Conservation (phyloP, 2,797 vertebrate species). For the Epinephelus awoara region DNA sequence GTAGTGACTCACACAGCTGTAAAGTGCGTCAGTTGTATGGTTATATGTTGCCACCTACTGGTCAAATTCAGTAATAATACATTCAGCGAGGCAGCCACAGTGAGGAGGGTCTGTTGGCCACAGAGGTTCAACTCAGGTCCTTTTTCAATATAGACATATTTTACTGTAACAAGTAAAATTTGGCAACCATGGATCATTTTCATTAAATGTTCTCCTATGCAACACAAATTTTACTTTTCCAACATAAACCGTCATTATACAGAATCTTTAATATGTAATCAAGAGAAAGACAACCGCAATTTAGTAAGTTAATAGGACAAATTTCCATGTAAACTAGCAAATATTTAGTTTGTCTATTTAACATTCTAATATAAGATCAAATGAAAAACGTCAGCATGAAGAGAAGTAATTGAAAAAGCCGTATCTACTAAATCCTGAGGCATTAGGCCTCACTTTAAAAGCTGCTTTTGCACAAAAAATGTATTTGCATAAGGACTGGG, state of each 20-base stretch:
- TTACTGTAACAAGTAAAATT: too few species aligned
- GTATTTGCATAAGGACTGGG: too few species aligned
- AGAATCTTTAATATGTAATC: not conserved
- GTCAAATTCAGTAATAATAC: not conserved
- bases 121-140: too few species aligned
- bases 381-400: not conserved
- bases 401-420: not conserved
- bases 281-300: not conserved
- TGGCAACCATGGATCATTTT: not conserved
- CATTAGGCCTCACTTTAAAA: too few species aligned
- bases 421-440: too few species aligned
- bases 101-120: too few species aligned
- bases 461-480: too few species aligned
- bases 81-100: not conserved
- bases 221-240: not conserved
- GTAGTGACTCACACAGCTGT: not conserved
- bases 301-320: too few species aligned
- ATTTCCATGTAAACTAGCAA: not conserved
- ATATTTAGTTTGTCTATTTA: not conserved
- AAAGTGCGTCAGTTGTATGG: not conserved
- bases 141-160: too few species aligned
- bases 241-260: not conserved
- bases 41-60: conserved; percentile 21
- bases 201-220: not conserved
- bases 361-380: not conserved